Evolutionary conservation across 2,797 vertebrate genomes (phyloP).

Genomic region (Urophycis tenuis): DNA sequence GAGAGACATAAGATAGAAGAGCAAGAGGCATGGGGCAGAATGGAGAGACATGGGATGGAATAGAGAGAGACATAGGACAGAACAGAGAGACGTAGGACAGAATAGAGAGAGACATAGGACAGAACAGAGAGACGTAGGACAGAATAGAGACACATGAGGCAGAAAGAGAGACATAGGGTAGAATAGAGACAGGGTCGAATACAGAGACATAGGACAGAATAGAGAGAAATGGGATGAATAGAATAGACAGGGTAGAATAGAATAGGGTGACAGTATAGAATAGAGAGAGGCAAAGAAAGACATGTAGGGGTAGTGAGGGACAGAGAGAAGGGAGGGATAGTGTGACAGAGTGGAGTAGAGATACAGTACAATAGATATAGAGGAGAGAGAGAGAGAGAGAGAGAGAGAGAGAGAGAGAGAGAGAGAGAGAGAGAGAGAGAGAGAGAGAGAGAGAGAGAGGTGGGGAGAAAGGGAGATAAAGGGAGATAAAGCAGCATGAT

Average conservation of each 20-base stretch:
- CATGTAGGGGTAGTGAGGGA: too few species aligned
- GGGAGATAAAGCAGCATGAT: slow-evolving; percentile 42
- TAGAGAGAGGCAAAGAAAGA: background rate
- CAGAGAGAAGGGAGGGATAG: background rate
- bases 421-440: slow-evolving; percentile 12
- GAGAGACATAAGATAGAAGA: too few species aligned
- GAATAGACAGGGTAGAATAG: too few species aligned
- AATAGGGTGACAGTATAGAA: background rate
- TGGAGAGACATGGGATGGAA: slow-evolving; percentile 8
- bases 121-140: too few species aligned
- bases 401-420: background rate
- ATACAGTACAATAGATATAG: background rate
- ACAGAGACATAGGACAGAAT: too few species aligned
- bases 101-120: too few species aligned
- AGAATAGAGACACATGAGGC: too few species aligned
- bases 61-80: slow-evolving; percentile 2
- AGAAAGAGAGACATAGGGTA: too few species aligned
- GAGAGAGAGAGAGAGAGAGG: slow-evolving; percentile 17
- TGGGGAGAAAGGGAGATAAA: slow-evolving; percentile 5
- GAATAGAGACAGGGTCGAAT: too few species aligned
- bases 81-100: background rate
- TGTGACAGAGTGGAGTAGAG: slow-evolving; percentile 13
- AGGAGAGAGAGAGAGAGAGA: background rate
- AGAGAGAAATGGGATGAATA: too few species aligned
- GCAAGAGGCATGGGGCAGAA: too few species aligned